phyloP scores from a whole-genome alignment of 2,797 vertebrate species.

The Parauchenoglanis ngamensis region DNA sequence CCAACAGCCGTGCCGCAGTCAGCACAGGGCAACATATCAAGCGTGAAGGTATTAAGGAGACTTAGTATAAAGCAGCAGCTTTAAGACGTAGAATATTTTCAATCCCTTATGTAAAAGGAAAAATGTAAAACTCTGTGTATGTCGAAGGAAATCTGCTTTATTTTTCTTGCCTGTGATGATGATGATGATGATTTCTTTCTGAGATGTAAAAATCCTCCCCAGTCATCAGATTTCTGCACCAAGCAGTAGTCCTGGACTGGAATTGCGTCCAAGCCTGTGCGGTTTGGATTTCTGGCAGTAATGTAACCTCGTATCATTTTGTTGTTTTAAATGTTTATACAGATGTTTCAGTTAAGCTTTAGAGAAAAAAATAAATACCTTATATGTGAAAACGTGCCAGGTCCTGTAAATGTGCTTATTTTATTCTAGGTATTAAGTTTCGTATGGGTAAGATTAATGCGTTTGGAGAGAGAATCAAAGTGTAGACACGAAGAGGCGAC shows the following conservation, averaged over 20 bases:
- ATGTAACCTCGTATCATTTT: conserved; percentile 16
- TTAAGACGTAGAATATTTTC: not conserved
- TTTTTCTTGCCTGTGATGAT: not conserved
- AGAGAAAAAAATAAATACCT: conserved; percentile 33
- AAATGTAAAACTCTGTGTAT: not conserved
- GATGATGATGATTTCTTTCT: not conserved
- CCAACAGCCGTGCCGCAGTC: not conserved
- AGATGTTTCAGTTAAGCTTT: conserved; percentile 44
- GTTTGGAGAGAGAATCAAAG: conserved; percentile 2
- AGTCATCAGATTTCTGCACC: conserved; percentile 22
- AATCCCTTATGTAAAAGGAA: not conserved
- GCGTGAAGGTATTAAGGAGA: not conserved
- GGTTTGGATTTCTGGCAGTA: conserved; percentile 43
- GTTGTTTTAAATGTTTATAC: conserved; percentile 35
- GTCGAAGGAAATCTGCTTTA: not conserved
- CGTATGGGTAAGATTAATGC: not conserved
- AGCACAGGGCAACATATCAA: not conserved
- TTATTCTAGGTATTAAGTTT: conserved; percentile 33
- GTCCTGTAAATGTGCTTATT: conserved; percentile 36
- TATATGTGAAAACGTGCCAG: conserved; percentile 34
- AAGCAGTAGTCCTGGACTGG: conserved; percentile 13
- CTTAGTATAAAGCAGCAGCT: not conserved
- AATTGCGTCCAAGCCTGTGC: not conserved
- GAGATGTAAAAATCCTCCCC: conserved; percentile 18
- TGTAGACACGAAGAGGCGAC: not conserved